Base-by-base conservation (phyloP, 2,113 vertebrate genomes). In the Manacus vitellinus region DNA sequence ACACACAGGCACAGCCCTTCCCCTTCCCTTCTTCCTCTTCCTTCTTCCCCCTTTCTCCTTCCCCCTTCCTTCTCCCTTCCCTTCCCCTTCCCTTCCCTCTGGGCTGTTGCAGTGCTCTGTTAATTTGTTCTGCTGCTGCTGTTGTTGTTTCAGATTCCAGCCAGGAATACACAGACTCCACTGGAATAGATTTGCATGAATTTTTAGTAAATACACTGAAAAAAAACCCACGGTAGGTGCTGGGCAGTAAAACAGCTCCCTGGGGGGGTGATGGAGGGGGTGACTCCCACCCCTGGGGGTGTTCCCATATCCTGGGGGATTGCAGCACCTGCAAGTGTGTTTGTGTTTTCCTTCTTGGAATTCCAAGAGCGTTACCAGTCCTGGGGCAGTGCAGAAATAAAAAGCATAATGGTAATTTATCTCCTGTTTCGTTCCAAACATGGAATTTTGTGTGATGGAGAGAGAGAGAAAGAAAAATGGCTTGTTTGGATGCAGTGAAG, bases 171-270 rank as follows among this genome's bases (percentile, higher is more conserved):
- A 99, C 99, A 19, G 99, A 99, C 97, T 99, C 99, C 95, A 99
- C 99, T 92, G 99, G 99, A 97, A 99, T 99, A 93, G 99, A 99
- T 92, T 98, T 99, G 95, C 99, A 99, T 83, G 99, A 99, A 98
- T 99, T 99, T 99, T 98, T 99, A 99, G 99, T 99, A 98, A 99
- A 99, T 98, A 99, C 99, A 98, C 99, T 99, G 99, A 99, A 99
- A 98, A 99, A 99, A 98, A 99, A 99, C 97, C 99, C 99, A 98
- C 99, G 99, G 99, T 99, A 99, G 82, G 94, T 96, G 95, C 98
- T 97, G 98, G 98, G 96, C 98, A 98, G 82, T 85, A 15, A 92
- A 66, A 54, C 46, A 47, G 46, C 73, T 77, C 91, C 49, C 22
- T 54, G 58, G 35, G 24, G 54, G 85, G 59, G 49, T 25, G 17